Base-by-base conservation (phyloP, 2,888 invertebrate species). In the Lasioglossum morio region DNA sequence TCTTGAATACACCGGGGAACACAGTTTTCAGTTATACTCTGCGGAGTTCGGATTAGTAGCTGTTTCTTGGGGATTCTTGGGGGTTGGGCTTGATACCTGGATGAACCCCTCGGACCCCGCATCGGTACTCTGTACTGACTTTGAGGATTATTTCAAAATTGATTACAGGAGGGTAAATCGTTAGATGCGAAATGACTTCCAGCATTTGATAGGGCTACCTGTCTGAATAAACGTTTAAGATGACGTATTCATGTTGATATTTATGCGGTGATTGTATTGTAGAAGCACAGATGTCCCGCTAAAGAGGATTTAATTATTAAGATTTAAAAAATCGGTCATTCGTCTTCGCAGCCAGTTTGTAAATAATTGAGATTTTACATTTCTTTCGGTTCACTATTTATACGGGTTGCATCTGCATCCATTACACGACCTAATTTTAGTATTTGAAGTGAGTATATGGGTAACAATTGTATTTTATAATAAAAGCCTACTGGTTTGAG, bases 1-100 rank as follows among this genome's bases (percentile, higher is more conserved):
- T 63, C 63, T 63, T 63, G 63, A 63, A 63, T 63, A 63, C 63
- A 63, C 63, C 30, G 48, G 48, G 23, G 48, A 23, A 8, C 46
- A 4, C 16, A 46, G 46, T 46, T 46, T 46, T 46, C 4, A 16
- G 46, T 46, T 46, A 46, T 16, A 4, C 46, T 46, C 46, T 4
- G 16, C 46, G 16, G 16, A 46, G 48, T 2, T 53, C 48, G 23
- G 0, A 8, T 53, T 8, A 2, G 16, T 16, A 16, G 4, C 46
- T 16, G 23, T 23, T 23, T 23, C 48, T 23, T 7, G 46, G 19
- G 23, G 7, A 48, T 48, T 48, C 7, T 23, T 48, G 2, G 8
- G 23, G 23, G 8, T 8, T 8, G 23, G 23, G 48, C 0, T 19
- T 23, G 48, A 48, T 48, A 19, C 19, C 2, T 53, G 23, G 2